A percentile compares a stretch with the other conserved stretches of the same genome.
Evolutionary conservation across 2,888 invertebrate genomes (phyloP).

Genomic region (Eupithecia subumbrata): DNA sequence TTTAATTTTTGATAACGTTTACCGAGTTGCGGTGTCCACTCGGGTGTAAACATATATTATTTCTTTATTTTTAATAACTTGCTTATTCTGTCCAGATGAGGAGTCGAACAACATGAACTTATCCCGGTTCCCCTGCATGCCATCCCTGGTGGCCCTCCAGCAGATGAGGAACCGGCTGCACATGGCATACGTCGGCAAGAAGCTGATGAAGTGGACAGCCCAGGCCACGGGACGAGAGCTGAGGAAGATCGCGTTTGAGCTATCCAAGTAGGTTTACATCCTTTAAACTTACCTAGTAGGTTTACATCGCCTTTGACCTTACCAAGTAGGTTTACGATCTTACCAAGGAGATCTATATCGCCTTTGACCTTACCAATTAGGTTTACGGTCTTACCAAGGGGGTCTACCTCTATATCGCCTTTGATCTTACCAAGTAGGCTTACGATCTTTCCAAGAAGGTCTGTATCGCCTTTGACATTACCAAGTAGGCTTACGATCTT

Average conservation of each 20-base stretch:
- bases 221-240: conserved; percentile 68
- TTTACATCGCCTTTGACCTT: background rate
- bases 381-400: background rate
- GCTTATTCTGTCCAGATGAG: conserved; percentile 6
- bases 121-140: conserved; percentile 66
- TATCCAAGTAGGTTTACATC: conserved; percentile 31
- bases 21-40: too few relatives aligned
- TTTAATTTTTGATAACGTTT: too few relatives aligned
- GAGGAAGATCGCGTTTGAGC: conserved; percentile 52
- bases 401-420: too few relatives aligned
- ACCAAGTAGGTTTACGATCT: too few relatives aligned
- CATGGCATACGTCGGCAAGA: conserved; percentile 66
- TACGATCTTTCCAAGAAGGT: background rate
- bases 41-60: too few relatives aligned
- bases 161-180: conserved; percentile 74
- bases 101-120: conserved; percentile 39
- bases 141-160: conserved; percentile 71
- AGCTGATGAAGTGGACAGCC: conserved; percentile 77
- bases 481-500: background rate
- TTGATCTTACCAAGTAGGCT: too few relatives aligned
- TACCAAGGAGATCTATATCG: background rate
- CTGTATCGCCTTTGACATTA: background rate
- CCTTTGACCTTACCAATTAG: background rate
- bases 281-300: background rate
- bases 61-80: background rate